These are phyloP conservation scores for Adoxophyes honmai DNA, from an alignment of 1,140 invertebrate species.

Conservation along the genomic window DNA sequence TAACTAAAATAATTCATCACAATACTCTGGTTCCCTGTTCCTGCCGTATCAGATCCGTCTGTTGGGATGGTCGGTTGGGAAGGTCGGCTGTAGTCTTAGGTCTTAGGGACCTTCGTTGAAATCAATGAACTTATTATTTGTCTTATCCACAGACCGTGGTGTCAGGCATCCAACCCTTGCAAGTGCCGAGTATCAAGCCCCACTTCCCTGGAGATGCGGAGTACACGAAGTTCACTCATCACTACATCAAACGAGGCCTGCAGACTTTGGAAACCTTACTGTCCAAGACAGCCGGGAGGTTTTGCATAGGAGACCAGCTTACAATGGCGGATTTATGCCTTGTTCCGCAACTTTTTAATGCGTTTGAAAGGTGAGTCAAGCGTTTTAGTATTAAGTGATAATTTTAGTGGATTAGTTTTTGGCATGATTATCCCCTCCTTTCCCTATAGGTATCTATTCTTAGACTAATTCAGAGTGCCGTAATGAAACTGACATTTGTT, in stretches of 20 bases:
- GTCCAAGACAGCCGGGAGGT: constrained; percentile 89
- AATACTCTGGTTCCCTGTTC: no score
- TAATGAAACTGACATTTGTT: no score
- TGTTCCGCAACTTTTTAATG: constrained; percentile 94
- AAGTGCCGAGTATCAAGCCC: constrained; percentile 91
- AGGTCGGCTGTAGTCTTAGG: no score
- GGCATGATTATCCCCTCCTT: no score
- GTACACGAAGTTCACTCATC: constrained; percentile 88
- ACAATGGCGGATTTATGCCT: constrained; percentile 96
- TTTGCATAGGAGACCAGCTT: constrained; percentile 93
- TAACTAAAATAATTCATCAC: no score
- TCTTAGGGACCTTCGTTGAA: no score
- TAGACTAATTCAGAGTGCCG: no score
- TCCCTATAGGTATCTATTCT: no score
- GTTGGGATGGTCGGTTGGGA: no score
- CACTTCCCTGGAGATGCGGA: constrained; percentile 84
- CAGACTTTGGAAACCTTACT: constrained; percentile 92
- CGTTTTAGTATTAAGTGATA: no score
- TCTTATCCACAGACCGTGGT: constrained; percentile 88
- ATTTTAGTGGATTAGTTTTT: no score
- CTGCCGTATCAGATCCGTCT: no score
- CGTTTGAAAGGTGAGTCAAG: constrained; percentile 77
- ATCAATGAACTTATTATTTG: constrained; percentile 69
- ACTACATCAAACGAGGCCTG: constrained; percentile 91
- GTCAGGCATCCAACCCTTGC: constrained; percentile 95